Evolutionary conservation across 64 coral and sea anemone genomes (phyloP).

Genomic region (Pocillopora verrucosa): DNA sequence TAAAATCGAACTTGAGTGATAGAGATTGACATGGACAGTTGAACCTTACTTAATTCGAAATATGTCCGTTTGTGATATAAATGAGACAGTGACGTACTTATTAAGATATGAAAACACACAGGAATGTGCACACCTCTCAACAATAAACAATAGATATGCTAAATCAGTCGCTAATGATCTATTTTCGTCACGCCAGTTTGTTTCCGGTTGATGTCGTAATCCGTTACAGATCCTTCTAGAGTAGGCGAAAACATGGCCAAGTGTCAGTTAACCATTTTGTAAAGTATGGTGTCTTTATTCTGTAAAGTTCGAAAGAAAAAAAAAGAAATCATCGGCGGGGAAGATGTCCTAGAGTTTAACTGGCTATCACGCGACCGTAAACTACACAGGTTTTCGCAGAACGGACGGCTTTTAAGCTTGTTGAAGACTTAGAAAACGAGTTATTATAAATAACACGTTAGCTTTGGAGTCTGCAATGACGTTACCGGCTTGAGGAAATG

Average conservation of each 20-base stretch:
- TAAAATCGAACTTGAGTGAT: background rate
- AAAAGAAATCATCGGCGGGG: no score
- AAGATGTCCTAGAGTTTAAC: no score
- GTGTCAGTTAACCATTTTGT: background rate
- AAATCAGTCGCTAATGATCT: background rate
- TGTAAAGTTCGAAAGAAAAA: no score
- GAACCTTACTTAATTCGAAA: background rate
- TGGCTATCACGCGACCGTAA: no score
- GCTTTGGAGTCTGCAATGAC: no score
- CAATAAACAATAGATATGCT: background rate
- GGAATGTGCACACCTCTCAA: slow-evolving; percentile 13
- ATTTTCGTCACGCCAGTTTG: background rate
- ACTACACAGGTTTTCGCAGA: no score
- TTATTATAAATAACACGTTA: no score
- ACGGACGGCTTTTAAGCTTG: no score
- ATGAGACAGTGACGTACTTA: slow-evolving; percentile 20
- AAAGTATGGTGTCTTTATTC: no score
- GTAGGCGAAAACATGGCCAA: background rate
- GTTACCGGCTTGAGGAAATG: no score
- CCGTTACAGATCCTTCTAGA: background rate
- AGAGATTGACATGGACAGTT: background rate
- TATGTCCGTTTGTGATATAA: background rate
- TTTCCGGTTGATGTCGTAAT: slow-evolving; percentile 7
- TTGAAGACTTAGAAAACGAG: no score
- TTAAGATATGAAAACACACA: background rate